Conservation (phyloP, 2,113 vertebrate genomes). For the Nestor notabilis region DNA sequence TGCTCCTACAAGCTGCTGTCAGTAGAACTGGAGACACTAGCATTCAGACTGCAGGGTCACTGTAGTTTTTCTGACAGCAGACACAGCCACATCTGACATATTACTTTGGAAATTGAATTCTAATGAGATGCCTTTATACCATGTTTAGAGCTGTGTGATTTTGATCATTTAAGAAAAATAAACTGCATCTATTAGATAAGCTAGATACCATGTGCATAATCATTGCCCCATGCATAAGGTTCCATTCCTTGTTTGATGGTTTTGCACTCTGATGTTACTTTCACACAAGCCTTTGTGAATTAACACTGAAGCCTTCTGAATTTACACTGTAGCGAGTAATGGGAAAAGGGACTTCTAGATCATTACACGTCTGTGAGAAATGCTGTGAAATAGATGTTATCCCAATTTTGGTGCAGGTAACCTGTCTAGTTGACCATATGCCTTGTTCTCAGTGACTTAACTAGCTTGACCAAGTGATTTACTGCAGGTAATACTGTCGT, state of each 20-base stretch:
- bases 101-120: neutral
- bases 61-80: neutral
- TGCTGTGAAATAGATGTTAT: neutral
- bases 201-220: neutral
- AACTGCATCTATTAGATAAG: neutral
- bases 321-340: neutral
- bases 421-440: neutral
- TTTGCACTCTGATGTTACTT: neutral
- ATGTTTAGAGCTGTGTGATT: neutral
- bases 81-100: neutral
- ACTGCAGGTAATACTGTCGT: neutral
- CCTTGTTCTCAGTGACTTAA: neutral
- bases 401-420: neutral
- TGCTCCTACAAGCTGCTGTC: neutral
- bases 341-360: neutral
- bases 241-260: neutral
- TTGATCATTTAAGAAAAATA: neutral
- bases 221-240: neutral
- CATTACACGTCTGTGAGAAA: neutral
- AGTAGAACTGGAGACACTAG: neutral
- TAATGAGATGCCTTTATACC: neutral
- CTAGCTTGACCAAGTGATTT: neutral
- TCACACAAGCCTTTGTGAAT: neutral
- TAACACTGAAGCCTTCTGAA: neutral
- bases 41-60: neutral